These are phyloP conservation scores for Botrylloides violaceus DNA, from an alignment of 23 tunicate species.

Conservation along the genomic window DNA sequence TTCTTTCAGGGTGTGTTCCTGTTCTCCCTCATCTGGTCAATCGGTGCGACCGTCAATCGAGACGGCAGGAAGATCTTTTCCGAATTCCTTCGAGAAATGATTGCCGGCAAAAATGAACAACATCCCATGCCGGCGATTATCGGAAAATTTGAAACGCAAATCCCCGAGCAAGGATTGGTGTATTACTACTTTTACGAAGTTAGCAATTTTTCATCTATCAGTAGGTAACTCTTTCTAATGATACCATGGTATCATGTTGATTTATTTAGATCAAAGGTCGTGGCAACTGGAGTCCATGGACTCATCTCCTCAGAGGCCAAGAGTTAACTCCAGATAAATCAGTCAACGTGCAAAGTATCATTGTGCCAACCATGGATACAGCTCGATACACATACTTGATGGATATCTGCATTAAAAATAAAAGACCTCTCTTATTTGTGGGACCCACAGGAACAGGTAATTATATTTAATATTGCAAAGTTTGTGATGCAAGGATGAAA, in stretches of 20 bases:
- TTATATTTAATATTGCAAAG: not conserved
- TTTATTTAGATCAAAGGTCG: constrained; percentile 36
- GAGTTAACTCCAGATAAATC: constrained; percentile 59
- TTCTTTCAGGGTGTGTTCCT: constrained; percentile 76
- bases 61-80: constrained; percentile 79
- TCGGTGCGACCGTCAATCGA: constrained; percentile 67
- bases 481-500: not conserved
- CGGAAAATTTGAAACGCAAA: constrained; percentile 68
- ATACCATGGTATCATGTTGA: not conserved
- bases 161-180: constrained; percentile 69
- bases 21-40: constrained; percentile 87
- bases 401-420: constrained; percentile 78
- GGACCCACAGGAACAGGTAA: constrained; percentile 99
- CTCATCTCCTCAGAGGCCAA: constrained; percentile 56
- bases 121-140: constrained; percentile 64
- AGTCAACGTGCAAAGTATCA: constrained; percentile 64
- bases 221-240: not conserved
- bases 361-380: constrained; percentile 99
- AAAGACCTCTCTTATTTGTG: constrained; percentile 78
- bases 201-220: constrained; percentile 10
- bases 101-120: constrained; percentile 43
- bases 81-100: constrained; percentile 52
- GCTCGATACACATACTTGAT: constrained; percentile 85
- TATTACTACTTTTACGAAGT: constrained; percentile 71
- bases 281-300: constrained; percentile 89